Percentiles rank a stretch among this genome's conserved stretches.
Evolutionary conservation across 2,797 vertebrate species (phyloP).

Genomic region (Cichlasoma orientale): DNA sequence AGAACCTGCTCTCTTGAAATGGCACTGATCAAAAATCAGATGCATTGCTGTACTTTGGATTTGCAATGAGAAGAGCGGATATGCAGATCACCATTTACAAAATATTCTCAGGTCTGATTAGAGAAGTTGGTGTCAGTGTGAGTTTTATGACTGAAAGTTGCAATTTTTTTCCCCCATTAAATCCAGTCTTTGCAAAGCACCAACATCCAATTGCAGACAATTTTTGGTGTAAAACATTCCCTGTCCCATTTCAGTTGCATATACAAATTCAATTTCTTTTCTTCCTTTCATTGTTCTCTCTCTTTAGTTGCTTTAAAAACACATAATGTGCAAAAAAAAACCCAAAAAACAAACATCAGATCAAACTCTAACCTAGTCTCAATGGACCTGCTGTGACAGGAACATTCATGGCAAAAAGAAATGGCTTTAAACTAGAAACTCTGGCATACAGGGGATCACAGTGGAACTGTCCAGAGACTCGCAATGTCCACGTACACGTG

Average conservation of each 20-base stretch:
- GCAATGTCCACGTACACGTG: conserved; percentile 15
- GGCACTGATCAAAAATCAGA: not conserved
- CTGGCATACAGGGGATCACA: conserved; percentile 73
- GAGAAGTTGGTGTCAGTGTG: not conserved
- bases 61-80: not conserved
- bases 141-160: not conserved
- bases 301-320: conserved; percentile 36
- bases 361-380: conserved; percentile 15
- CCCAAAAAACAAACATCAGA: conserved; percentile 9
- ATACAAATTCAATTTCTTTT: conserved; percentile 22
- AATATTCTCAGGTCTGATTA: not conserved
- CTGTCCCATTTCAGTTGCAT: conserved; percentile 47
- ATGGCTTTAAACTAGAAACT: conserved; percentile 53
- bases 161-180: not conserved
- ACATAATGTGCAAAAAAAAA: conserved; percentile 32
- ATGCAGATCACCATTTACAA: not conserved
- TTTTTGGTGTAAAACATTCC: conserved; percentile 38
- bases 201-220: conserved; percentile 22
- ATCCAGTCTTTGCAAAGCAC: conserved; percentile 33
- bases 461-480: conserved; percentile 68
- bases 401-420: conserved; percentile 43
- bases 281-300: conserved; percentile 23
- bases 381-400: conserved; percentile 26
- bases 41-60: not conserved
- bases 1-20: not conserved